Conservation (phyloP, 2,797 vertebrate species). For the Rhadinocentrus ornatus region DNA sequence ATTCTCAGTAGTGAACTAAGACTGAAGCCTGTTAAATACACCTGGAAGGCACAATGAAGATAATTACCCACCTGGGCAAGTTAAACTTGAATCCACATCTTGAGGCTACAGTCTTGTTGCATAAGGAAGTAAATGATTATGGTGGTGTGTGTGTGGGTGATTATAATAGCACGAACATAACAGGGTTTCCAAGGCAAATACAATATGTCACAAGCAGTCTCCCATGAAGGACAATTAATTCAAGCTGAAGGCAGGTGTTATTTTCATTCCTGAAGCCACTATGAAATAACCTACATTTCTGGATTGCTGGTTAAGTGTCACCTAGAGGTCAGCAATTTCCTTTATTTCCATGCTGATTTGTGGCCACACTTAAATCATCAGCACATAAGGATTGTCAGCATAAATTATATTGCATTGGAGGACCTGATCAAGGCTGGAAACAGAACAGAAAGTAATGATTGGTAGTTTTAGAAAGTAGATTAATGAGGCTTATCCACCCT, state of each 20-base stretch:
- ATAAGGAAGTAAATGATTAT: background rate
- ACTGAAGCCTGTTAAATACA: too few species aligned
- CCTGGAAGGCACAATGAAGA: too few species aligned
- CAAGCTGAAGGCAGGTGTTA: background rate
- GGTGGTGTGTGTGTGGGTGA: background rate
- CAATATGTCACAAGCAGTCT: accelerated
- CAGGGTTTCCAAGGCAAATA: background rate
- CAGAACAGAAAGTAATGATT: background rate
- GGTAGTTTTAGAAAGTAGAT: too few species aligned
- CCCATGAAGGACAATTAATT: background rate
- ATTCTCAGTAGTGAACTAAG: too few species aligned
- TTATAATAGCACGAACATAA: background rate
- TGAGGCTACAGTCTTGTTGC: background rate
- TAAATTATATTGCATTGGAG: background rate
- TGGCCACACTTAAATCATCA: too few species aligned
- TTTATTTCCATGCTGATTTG: background rate
- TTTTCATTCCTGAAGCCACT: background rate
- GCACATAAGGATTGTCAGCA: background rate
- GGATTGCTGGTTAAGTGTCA: background rate
- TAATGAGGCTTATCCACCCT: too few species aligned
- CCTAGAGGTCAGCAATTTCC: background rate
- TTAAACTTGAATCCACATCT: too few species aligned
- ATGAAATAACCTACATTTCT: background rate
- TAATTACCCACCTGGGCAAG: too few species aligned
- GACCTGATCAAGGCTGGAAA: too few species aligned